Evolutionary conservation across 92 coral and sea anemone genomes (phyloP), one percentile per base, ranked within the genome.

Genomic region (Galaxea fascicularis): DNA sequence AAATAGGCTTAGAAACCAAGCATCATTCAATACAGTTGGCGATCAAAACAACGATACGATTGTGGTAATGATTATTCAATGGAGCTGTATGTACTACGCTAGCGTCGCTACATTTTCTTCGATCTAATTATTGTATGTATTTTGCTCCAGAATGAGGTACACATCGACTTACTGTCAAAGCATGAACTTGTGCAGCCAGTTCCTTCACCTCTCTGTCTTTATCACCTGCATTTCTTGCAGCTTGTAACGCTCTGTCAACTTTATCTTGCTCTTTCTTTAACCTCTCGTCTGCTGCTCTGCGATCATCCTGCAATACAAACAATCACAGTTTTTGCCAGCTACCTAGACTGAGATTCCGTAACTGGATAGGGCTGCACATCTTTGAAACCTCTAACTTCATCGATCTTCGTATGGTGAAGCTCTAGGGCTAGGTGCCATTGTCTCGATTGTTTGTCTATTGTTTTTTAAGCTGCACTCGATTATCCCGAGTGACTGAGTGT

Each of bases 261-360:
- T 89, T 91, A 52, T 96, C 99, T 74, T 96, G 97, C 35, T 96
- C 99, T 45, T 83, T 90, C 73, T 85, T 91, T 62, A 93, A 82
- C 28, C 99, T 89, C 20, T 92, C 94, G 39, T 86, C 95, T 1
- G 95, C 99, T 0, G 96, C 98, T 66, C 84, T 90, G 28, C 98
- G 93, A 69, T 96, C 99, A 29, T 87, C 94, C 99, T 96, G 28
- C 31, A 41, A 70, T n/a, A 10, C 68, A 78, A 62, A 27, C 39
- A 30, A 29, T 53, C n/a, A 64, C 31, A 59, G 25, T 28, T 17
- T 28, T 66, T 30, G 7, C 2, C 0, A 65, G n/a, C n/a, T n/a
- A n/a, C n/a, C n/a, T n/a, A n/a, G n/a, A n/a, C n/a, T n/a, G n/a
- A n/a, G 51, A 46, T 8, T 46, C 51, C 7, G 51, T 46, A 46